Percentiles rank a stretch among this genome's conserved stretches.
These are phyloP conservation scores for Zapus hudsonius DNA, from an alignment of 2,113 vertebrate genomes.

Conservation along the genomic window DNA sequence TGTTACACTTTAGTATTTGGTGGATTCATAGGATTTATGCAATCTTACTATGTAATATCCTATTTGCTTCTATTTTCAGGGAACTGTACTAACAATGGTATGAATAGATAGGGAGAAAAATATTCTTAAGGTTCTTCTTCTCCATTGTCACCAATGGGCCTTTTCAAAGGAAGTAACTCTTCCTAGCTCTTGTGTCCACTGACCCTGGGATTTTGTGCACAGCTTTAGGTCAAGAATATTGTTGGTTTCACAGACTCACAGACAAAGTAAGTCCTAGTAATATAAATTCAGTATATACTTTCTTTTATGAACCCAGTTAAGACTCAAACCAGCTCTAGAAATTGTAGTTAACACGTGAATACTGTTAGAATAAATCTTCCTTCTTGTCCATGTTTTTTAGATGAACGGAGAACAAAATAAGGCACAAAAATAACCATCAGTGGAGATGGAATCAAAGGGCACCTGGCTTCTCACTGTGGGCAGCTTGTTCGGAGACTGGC, in stretches of 20 bases:
- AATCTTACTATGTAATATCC: not conserved
- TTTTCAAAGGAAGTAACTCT: not conserved
- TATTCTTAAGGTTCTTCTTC: slow-evolving; percentile 14
- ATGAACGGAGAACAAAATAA: slow-evolving; percentile 42
- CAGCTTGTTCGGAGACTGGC: not conserved
- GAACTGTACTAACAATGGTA: not conserved
- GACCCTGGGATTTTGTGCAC: slow-evolving; percentile 4
- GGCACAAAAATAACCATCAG: slow-evolving; percentile 11
- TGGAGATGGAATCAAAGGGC: slow-evolving; percentile 2
- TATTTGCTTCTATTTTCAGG: slow-evolving; percentile 42
- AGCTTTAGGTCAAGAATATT: not conserved
- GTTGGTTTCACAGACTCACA: not conserved
- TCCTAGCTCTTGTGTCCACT: not conserved
- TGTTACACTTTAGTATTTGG: not conserved
- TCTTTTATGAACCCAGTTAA: too few relatives aligned
- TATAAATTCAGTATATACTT: slow-evolving; percentile 26
- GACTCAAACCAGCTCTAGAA: slow-evolving; percentile 43
- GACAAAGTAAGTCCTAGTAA: not conserved
- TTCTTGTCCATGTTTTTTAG: slow-evolving; percentile 25
- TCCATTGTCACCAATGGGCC: not conserved
- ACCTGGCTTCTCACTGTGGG: slow-evolving; percentile 37
- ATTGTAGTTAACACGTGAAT: slow-evolving; percentile 26
- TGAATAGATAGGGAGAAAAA: not conserved
- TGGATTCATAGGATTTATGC: not conserved
- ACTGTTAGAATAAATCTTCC: slow-evolving; percentile 42